Conservation (phyloP, 2,797 vertebrate genomes). For the Dallia pectoralis region DNA sequence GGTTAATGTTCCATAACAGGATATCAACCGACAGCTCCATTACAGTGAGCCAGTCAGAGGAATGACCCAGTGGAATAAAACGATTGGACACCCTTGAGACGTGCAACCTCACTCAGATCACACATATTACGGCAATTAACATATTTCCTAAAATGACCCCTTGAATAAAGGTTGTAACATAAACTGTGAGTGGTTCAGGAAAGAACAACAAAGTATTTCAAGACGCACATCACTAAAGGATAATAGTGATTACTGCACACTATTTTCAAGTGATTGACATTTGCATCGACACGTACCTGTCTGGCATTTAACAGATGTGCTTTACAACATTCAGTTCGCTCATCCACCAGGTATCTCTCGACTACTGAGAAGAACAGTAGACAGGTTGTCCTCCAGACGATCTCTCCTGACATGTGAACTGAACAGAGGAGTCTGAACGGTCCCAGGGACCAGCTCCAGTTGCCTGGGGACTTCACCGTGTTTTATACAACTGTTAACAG, state of each 20-base stretch:
- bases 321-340: too few relatives aligned
- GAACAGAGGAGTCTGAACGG: conserved; percentile 5
- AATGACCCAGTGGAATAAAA: background rate
- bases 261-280: background rate
- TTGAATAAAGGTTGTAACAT: conserved; percentile 6
- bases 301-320: too few relatives aligned
- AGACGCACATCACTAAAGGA: conserved; percentile 3
- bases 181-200: background rate
- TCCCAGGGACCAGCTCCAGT: conserved; percentile 24
- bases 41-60: background rate
- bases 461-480: conserved; percentile 37
- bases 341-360: too few relatives aligned
- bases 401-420: background rate
- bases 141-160: background rate
- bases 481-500: conserved; percentile 55
- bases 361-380: background rate
- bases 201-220: background rate
- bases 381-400: conserved; percentile 4
- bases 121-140: conserved; percentile 15
- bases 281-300: background rate
- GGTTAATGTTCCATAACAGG: background rate
- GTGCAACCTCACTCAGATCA: background rate
- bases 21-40: background rate
- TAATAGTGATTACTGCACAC: conserved; percentile 6
- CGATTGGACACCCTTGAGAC: background rate